A percentile compares a stretch with the other conserved stretches of the same genome.
Evolutionary conservation across 1,140 invertebrate genomes (phyloP).

Genomic region (Anastatus disparis): DNA sequence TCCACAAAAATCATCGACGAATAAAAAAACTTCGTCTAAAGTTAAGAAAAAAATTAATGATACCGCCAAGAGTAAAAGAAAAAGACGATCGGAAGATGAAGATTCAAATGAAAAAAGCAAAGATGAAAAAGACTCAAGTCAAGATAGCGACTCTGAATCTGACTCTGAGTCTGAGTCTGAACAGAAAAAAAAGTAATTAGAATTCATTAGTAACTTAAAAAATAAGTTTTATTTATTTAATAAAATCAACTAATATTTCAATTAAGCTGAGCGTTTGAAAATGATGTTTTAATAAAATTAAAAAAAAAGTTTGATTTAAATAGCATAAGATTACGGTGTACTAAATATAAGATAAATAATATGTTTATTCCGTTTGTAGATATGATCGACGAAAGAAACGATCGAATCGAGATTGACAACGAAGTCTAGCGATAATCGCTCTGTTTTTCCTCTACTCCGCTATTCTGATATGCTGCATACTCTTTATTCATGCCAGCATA

Average conservation of each 20-base stretch:
- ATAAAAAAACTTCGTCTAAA: conserved; percentile 26
- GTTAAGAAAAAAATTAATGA: conserved; percentile 13
- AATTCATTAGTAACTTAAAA: not conserved
- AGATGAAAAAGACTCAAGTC: conserved; percentile 39
- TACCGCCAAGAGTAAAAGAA: conserved; percentile 35
- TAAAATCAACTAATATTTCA: not conserved
- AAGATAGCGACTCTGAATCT: conserved; percentile 47
- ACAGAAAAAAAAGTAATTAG: conserved; percentile 49
- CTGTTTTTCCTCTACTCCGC: conserved; percentile 70
- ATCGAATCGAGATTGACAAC: conserved; percentile 68
- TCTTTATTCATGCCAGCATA: conserved; percentile 70
- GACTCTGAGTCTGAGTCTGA: conserved; percentile 51
- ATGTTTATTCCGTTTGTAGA: conserved; percentile 33
- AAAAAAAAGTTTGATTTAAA: no score
- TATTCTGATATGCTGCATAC: conserved; percentile 68
- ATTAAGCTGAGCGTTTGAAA: not conserved
- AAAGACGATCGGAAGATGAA: conserved; percentile 33
- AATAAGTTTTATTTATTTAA: no score
- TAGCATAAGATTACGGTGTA: no score
- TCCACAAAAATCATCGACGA: conserved; percentile 47
- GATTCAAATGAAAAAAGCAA: conserved; percentile 38
- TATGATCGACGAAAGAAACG: conserved; percentile 54
- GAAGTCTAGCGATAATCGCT: conserved; percentile 68
- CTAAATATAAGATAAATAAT: no score
- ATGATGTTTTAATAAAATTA: conserved; percentile 8